These are phyloP conservation scores for Botrylloides violaceus DNA, from an alignment of 23 tunicate species.

Conservation along the genomic window DNA sequence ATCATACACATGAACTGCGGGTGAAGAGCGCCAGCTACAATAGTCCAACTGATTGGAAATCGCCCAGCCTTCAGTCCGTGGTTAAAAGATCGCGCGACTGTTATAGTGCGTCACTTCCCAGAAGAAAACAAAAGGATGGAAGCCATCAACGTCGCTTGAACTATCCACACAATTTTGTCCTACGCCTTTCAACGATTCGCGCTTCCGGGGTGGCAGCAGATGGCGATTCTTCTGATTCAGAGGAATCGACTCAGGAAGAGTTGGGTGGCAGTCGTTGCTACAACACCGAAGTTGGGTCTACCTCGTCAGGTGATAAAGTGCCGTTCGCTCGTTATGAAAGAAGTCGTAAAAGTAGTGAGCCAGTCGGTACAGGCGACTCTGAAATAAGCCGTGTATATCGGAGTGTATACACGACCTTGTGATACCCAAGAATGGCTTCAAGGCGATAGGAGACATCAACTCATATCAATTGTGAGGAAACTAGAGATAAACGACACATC, in stretches of 20 bases:
- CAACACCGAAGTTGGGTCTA: constrained; percentile 15
- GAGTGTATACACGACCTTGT: too few species aligned
- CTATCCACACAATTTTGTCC: neutral
- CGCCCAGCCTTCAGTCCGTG: neutral
- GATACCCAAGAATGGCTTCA: too few species aligned
- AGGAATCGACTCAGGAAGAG: neutral
- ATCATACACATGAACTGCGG: neutral
- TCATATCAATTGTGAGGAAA: too few species aligned
- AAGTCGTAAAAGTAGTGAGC: neutral
- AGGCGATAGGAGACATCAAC: too few species aligned
- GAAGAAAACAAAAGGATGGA: neutral
- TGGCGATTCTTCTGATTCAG: neutral
- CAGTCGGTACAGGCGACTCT: neutral
- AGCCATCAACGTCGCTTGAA: neutral
- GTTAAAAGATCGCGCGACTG: constrained; percentile 4
- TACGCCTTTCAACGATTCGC: constrained; percentile 18
- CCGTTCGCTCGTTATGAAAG: neutral
- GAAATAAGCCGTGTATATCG: too few species aligned
- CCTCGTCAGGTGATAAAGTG: constrained; percentile 5
- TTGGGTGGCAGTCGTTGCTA: constrained; percentile 20
- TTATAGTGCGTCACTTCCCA: constrained; percentile 10
- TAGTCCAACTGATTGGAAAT: constrained; percentile 2
- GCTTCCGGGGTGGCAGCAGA: constrained; percentile 24
- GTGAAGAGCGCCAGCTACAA: neutral
- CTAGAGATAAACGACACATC: too few species aligned